Base-by-base conservation (phyloP, 2,797 vertebrate species). In the Sebastes alutus region DNA sequence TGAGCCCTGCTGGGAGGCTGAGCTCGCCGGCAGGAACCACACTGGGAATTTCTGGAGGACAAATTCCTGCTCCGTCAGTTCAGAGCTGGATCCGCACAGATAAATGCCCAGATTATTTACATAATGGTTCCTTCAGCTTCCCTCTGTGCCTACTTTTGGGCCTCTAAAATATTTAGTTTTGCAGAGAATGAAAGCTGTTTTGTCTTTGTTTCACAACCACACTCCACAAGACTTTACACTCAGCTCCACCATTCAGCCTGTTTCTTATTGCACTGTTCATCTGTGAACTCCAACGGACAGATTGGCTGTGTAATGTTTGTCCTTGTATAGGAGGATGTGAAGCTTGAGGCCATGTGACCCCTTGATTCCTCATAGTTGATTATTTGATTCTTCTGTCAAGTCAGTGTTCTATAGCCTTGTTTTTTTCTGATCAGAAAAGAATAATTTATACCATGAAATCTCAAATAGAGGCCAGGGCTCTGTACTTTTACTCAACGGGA, bases 91-190 rank as follows among this genome's bases (percentile, higher is more conserved):
- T 68, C 60, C 56, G 6, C 55, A 29, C 2, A 52, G 16, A 84
- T 81, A 78, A 84, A 88, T 30, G 60, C 55, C 30, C 3, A 49
- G 73, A 78, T 78, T 78, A 71, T 81, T 84, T 83, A 63, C 64
- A 81, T 64, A 79, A 67, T 46, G 77, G n/a, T 6, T 79, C 58
- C 38, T 74, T 63, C 59, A 64, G 42, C 38, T 60, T 77, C 55
- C 64, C 59, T 60, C 62, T 68, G 27, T 38, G 65, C 9, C 25
- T 13, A 11, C 29, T 72, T 63, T 35, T 42, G 27, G 27, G 29
- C 12, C 63, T 35, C n/a, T 80, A 4, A 82, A 77, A 58, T 72
- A 59, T 70, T 65, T 35, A 23, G 29, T 58, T 73, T 64, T 42
- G 27, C 52, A 58, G 61, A 49, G 23, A 75, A 65, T 64, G 8